Conservation (phyloP, 2,113 vertebrate species). For the Anolis sagrei region DNA sequence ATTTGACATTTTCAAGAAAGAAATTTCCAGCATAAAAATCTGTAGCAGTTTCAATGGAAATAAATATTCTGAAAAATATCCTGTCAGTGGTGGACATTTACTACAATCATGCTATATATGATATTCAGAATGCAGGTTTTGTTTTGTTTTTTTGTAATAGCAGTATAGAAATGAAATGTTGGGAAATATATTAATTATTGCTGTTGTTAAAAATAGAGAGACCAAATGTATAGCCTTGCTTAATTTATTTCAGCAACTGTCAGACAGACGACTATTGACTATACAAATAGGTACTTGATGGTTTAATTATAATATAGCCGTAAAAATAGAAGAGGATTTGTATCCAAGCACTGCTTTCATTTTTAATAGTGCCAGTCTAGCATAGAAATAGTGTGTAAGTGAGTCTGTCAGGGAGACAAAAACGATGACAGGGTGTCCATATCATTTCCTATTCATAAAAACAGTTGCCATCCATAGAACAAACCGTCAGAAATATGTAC, state of each 20-base stretch:
- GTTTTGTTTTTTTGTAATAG: background rate
- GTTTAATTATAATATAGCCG: constrained; percentile 23
- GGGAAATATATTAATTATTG: background rate
- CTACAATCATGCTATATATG: background rate
- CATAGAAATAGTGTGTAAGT: constrained; percentile 12
- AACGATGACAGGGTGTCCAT: constrained; percentile 1
- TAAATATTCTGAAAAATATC: background rate
- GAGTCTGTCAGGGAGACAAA: background rate
- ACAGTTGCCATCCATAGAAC: constrained; percentile 12
- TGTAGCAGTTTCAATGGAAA: background rate
- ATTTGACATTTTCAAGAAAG: background rate
- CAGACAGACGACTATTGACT: background rate
- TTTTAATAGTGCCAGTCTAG: background rate
- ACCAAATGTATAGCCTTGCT: constrained; percentile 4
- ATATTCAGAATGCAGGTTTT: background rate
- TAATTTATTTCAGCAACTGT: constrained; percentile 21
- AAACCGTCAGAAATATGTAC: constrained; percentile 25
- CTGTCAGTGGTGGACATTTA: background rate
- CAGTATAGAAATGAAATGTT: constrained; percentile 13
- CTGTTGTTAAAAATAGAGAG: background rate
- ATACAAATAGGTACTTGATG: background rate
- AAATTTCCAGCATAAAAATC: background rate
- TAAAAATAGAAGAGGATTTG: constrained; percentile 5
- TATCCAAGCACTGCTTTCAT: constrained; percentile 25
- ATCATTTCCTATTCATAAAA: constrained; percentile 14